Conservation (phyloP, 2,888 invertebrate species). For the Embidobia sp. region DNA sequence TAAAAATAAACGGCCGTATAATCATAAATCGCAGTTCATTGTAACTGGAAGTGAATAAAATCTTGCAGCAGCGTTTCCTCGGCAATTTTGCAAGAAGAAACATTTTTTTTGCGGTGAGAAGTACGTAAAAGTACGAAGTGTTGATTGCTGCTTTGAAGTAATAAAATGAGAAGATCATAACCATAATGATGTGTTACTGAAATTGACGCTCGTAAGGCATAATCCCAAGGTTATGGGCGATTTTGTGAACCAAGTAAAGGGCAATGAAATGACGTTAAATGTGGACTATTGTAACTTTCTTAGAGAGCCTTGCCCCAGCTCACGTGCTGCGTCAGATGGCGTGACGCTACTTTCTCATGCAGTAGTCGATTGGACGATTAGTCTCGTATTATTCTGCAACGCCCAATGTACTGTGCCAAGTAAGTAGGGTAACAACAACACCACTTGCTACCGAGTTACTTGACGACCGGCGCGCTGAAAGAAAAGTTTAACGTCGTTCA, state of each 20-base stretch:
- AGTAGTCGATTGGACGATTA: conserved; percentile 61
- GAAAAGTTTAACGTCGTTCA: conserved; percentile 15
- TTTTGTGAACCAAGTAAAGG: conserved; percentile 22
- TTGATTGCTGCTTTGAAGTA: not conserved
- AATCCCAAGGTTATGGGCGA: conserved; percentile 25
- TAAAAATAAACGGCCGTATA: not conserved
- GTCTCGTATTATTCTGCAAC: conserved; percentile 61
- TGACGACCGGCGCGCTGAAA: conserved; percentile 9
- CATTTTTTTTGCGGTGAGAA: not conserved
- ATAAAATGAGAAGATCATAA: not conserved
- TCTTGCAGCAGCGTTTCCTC: conserved; percentile 14
- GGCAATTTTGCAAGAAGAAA: conserved; percentile 8
- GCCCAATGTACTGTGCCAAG: conserved; percentile 44
- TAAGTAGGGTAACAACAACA: conserved; percentile 61
- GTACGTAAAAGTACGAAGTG: no score
- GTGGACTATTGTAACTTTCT: conserved; percentile 59
- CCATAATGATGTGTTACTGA: conserved; percentile 4
- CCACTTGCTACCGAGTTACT: conserved; percentile 49
- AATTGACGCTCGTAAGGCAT: conserved; percentile 2
- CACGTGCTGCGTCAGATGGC: conserved; percentile 63
- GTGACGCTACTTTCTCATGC: conserved; percentile 63
- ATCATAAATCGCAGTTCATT: conserved; percentile 1
- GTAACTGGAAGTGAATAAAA: conserved; percentile 2
- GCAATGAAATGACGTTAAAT: conserved; percentile 36
- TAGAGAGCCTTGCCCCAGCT: conserved; percentile 63